Percentiles rank a stretch among this genome's conserved stretches.
Conservation (phyloP, 2,113 vertebrate species). For the Aphelocoma coerulescens region DNA sequence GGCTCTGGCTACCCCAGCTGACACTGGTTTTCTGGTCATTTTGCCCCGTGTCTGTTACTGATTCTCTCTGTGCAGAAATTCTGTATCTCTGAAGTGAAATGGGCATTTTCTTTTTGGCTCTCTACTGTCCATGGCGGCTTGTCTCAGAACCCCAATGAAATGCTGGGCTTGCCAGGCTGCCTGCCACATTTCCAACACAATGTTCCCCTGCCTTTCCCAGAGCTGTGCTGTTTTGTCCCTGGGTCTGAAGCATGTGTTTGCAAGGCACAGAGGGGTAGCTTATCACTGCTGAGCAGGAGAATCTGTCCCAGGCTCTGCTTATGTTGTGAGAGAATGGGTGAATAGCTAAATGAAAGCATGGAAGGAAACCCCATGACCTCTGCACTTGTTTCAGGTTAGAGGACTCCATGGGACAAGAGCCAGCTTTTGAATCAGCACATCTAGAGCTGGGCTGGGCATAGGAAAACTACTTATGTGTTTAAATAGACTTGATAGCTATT, state of each 20-base stretch:
- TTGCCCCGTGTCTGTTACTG: background rate
- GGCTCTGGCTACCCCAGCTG: background rate
- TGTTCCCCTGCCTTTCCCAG: background rate
- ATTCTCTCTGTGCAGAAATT: background rate
- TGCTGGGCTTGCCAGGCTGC: background rate
- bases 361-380: background rate
- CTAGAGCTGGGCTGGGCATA: background rate
- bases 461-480: background rate
- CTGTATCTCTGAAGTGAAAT: background rate
- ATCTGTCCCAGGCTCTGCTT: background rate
- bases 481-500: conserved; percentile 15
- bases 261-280: background rate
- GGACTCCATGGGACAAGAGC: background rate
- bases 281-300: background rate
- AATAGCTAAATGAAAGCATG: background rate
- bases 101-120: background rate
- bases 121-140: background rate
- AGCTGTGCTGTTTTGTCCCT: background rate
- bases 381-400: conserved; percentile 2
- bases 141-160: background rate
- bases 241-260: background rate
- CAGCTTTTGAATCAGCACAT: background rate
- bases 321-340: background rate
- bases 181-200: accelerated
- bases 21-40: background rate